phyloP scores from a whole-genome alignment of 2,888 invertebrate genomes.

The Polylopha cassiicola region DNA sequence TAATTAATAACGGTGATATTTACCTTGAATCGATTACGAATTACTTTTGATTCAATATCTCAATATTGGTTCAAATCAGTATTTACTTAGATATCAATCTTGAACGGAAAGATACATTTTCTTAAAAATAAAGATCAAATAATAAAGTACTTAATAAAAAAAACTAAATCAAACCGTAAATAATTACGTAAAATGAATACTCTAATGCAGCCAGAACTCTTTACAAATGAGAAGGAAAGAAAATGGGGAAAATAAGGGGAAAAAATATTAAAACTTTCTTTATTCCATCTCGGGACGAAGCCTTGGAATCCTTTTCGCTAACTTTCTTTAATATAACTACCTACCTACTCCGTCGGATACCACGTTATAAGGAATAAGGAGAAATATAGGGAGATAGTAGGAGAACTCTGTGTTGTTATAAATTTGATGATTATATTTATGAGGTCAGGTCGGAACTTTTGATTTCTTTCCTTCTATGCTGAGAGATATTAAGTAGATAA shows the following conservation, averaged over 20 bases:
- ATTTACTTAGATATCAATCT: too few relatives aligned
- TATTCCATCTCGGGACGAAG: constrained; percentile 46
- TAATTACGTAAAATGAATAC: constrained; percentile 31
- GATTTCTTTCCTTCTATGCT: too few relatives aligned
- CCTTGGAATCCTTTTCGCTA: constrained; percentile 48
- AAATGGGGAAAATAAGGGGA: constrained; percentile 34
- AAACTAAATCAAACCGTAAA: constrained; percentile 18
- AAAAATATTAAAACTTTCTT: constrained; percentile 59
- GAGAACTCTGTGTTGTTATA: constrained; percentile 22
- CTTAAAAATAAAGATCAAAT: too few relatives aligned
- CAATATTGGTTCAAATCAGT: too few relatives aligned
- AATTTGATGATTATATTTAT: constrained; percentile 12
- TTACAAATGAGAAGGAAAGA: constrained; percentile 44
- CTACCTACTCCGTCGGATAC: constrained; percentile 27
- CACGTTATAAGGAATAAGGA: constrained; percentile 25
- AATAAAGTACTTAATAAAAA: too few relatives aligned
- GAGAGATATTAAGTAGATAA: too few relatives aligned
- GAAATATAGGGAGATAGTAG: constrained; percentile 24
- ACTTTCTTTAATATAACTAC: constrained; percentile 49
- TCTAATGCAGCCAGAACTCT: constrained; percentile 33
- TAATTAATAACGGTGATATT: too few relatives aligned
- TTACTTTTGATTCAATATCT: too few relatives aligned
- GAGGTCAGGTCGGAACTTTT: constrained; percentile 11
- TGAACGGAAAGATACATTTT: too few relatives aligned
- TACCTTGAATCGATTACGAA: too few relatives aligned